These are phyloP conservation scores for Pachyseris speciosa DNA, from an alignment of 64 coral and sea anemone genomes.

Conservation along the genomic window DNA sequence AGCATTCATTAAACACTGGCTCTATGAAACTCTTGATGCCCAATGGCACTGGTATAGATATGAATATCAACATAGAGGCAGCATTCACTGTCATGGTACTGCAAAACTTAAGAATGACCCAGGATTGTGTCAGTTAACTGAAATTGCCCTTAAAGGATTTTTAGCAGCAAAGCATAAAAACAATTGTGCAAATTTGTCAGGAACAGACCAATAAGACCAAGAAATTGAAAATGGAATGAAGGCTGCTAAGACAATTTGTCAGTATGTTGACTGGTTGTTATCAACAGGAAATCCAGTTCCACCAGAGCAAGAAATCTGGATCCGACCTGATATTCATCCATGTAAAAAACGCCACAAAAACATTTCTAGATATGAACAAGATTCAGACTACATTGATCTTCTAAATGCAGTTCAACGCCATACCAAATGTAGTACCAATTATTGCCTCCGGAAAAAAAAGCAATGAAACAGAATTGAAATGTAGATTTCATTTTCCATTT, in stretches of 20 bases:
- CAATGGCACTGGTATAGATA: conserved; percentile 40
- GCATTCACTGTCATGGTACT: conserved; percentile 56
- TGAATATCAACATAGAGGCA: conserved; percentile 52
- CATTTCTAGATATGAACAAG: neutral
- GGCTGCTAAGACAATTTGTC: neutral
- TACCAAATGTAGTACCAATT: conserved; percentile 36
- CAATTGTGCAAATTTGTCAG: neutral
- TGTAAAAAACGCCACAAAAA: conserved; percentile 10
- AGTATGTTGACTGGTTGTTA: conserved; percentile 43
- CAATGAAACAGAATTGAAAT: conserved; percentile 3
- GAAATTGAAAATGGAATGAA: neutral
- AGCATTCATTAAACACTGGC: conserved; percentile 1
- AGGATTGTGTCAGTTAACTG: neutral
- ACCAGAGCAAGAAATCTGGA: conserved; percentile 6
- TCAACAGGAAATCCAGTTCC: conserved; percentile 28
- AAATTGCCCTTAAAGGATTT: conserved; percentile 15
- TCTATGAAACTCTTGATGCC: conserved; percentile 32
- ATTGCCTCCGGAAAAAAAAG: neutral
- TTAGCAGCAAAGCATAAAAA: neutral
- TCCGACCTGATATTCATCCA: conserved; percentile 12
- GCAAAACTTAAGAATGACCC: conserved; percentile 35
- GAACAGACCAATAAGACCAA: neutral
- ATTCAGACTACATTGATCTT: conserved; percentile 7
- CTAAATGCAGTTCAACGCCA: conserved; percentile 30
- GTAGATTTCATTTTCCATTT: conserved; percentile 70